Percentiles rank a stretch among this genome's conserved stretches.
Conservation (phyloP, 2,888 invertebrate genomes). For the Argyresthia goedartella region DNA sequence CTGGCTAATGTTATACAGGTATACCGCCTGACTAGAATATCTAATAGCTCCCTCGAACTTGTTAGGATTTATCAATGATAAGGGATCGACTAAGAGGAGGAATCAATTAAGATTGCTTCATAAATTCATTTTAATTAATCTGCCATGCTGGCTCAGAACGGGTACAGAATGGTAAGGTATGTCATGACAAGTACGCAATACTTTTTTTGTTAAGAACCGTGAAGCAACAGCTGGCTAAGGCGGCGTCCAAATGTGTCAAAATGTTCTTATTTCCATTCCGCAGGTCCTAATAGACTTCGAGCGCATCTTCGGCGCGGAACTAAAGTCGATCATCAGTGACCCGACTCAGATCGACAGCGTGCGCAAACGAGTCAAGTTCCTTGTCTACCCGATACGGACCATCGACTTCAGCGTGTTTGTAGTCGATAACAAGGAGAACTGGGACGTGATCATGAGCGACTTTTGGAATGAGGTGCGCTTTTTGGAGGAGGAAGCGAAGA, state of each 20-base stretch:
- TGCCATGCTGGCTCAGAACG: too few species aligned
- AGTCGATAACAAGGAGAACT: slow-evolving; percentile 83
- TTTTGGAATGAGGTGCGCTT: slow-evolving; percentile 81
- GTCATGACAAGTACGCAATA: too few species aligned
- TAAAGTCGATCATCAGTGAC: slow-evolving; percentile 89
- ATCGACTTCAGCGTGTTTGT: slow-evolving; percentile 89
- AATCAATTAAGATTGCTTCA: too few species aligned
- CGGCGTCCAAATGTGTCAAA: too few species aligned
- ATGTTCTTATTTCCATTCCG: slow-evolving; percentile 9
- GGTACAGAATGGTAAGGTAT: too few species aligned
- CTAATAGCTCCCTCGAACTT: too few species aligned
- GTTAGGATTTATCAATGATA: too few species aligned
- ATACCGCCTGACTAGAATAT: too few species aligned
- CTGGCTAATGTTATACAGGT: slow-evolving; percentile 84
- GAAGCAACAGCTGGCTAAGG: too few species aligned
- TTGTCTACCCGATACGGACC: slow-evolving; percentile 80
- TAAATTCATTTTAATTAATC: too few species aligned
- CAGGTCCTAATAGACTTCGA: slow-evolving; percentile 89
- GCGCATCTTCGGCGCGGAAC: slow-evolving; percentile 88
- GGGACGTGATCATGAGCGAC: slow-evolving; percentile 85
- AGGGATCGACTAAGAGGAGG: too few species aligned
- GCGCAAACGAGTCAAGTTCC: slow-evolving; percentile 81
- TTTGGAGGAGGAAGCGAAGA: slow-evolving; percentile 85
- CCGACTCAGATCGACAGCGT: slow-evolving; percentile 89
- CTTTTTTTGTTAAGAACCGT: too few species aligned